Evolutionary conservation across 92 coral and sea anemone genomes (phyloP).

Genomic region (Hydrozoanthus gracilis): DNA sequence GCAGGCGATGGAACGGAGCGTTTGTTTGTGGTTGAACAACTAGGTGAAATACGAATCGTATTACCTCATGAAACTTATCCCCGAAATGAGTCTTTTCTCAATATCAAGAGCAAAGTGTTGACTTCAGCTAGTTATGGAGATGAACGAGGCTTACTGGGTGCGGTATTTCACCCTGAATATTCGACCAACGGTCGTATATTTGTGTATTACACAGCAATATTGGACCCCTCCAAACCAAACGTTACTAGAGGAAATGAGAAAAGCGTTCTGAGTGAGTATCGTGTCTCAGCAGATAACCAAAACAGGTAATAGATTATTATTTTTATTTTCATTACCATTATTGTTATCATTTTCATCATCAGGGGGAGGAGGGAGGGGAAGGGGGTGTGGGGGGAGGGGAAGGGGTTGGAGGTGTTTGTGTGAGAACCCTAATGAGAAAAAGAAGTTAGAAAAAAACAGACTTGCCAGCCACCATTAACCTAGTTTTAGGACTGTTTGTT

Average conservation of each 20-base stretch:
- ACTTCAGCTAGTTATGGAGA: conserved; percentile 72
- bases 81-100: conserved; percentile 66
- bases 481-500: no score
- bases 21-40: conserved; percentile 87
- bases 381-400: no score
- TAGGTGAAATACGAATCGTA: conserved; percentile 77
- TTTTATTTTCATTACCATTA: not conserved
- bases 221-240: not conserved
- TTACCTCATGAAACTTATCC: conserved; percentile 52
- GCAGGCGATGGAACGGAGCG: conserved; percentile 86
- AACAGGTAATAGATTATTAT: conserved; percentile 36
- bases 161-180: conserved; percentile 87
- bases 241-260: not conserved
- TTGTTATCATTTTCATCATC: not conserved
- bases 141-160: conserved; percentile 87
- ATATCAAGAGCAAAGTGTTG: conserved; percentile 74
- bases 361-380: no score
- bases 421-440: no score
- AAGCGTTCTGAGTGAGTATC: conserved; percentile 57
- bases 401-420: no score
- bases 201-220: conserved; percentile 75
- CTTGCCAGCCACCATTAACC: no score
- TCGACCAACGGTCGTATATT: conserved; percentile 75
- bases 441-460: no score
- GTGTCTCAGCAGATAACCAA: conserved; percentile 39